Evolutionary conservation across 2,888 invertebrate genomes (phyloP).

Genomic region (Thera britannica): DNA sequence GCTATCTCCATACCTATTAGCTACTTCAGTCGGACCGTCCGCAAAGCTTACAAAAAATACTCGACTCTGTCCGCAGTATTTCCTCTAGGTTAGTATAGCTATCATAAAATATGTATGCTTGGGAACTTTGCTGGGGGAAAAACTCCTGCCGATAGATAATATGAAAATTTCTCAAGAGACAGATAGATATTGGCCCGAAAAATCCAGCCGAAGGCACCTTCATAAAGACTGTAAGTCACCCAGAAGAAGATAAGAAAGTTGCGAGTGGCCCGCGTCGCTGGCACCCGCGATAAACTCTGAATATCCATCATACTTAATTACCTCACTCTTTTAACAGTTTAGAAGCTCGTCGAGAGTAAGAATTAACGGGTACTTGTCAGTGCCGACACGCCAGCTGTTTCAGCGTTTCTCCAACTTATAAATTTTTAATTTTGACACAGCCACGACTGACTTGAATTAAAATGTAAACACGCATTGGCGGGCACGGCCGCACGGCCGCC

Average conservation of each 20-base stretch:
- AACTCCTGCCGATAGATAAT: constrained; percentile 35
- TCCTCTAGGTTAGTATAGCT: constrained; percentile 5
- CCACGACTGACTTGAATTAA: constrained; percentile 46
- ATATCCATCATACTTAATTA: constrained; percentile 82
- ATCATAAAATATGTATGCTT: constrained; percentile 20
- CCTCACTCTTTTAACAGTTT: constrained; percentile 77
- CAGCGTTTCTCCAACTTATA: constrained; percentile 60
- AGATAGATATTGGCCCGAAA: constrained; percentile 48
- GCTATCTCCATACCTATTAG: constrained; percentile 5
- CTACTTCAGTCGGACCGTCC: constrained; percentile 6
- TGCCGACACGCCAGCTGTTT: constrained; percentile 63
- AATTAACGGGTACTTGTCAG: constrained; percentile 71
- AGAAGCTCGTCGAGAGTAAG: constrained; percentile 65
- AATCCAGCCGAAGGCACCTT: constrained; percentile 55
- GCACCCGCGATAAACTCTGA: constrained; percentile 75
- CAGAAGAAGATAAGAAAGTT: constrained; percentile 69
- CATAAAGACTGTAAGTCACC: constrained; percentile 64
- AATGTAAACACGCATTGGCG: constrained; percentile 27
- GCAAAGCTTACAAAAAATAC: constrained; percentile 20
- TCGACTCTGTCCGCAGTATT: constrained; percentile 1
- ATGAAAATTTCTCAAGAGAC: constrained; percentile 40
- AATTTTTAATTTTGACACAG: constrained; percentile 52
- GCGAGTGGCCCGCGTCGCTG: constrained; percentile 66
- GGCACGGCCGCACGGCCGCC: constrained; percentile 4
- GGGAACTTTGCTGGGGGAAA: constrained; percentile 17